These are phyloP conservation scores for Drosophila mulleri DNA, from an alignment of 2,888 invertebrate species.

Conservation along the genomic window DNA sequence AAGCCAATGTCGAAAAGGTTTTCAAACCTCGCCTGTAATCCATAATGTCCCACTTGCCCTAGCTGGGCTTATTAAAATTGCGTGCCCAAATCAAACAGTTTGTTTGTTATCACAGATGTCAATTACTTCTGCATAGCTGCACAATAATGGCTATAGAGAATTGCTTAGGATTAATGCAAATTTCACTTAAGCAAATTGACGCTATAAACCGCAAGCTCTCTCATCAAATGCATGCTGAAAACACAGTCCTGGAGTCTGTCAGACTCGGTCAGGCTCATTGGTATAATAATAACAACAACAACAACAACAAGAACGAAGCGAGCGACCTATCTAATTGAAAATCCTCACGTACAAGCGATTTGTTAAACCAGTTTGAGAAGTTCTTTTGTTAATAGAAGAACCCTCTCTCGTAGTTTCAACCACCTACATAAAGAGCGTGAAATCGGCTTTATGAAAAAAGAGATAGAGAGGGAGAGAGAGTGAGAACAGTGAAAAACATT, in stretches of 20 bases:
- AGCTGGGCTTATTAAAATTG: conserved; percentile 12
- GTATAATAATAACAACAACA: conserved; percentile 32
- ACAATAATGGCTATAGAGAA: conserved; percentile 50
- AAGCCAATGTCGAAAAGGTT: neutral
- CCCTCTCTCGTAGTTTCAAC: conserved; percentile 49
- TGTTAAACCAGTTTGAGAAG: conserved; percentile 43
- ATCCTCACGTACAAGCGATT: conserved; percentile 64
- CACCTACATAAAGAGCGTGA: conserved; percentile 66
- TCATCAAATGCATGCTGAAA: conserved; percentile 40
- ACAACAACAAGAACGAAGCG: neutral
- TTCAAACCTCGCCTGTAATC: neutral
- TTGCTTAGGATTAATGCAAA: conserved; percentile 71
- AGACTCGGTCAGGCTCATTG: conserved; percentile 29
- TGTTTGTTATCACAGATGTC: conserved; percentile 61
- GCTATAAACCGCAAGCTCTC: conserved; percentile 64
- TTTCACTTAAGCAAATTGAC: conserved; percentile 75
- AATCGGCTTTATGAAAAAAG: conserved; percentile 64
- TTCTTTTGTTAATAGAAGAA: conserved; percentile 42
- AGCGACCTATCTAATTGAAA: conserved; percentile 73
- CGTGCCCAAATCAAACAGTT: conserved; percentile 22
- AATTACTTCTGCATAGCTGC: conserved; percentile 62
- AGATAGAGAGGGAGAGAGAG: conserved; percentile 9
- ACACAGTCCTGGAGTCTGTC: conserved; percentile 12
- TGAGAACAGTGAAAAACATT: conserved; percentile 59
- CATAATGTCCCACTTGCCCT: neutral